phyloP scores from a whole-genome alignment of 1,140 invertebrate genomes.

The Tribolium madens region DNA sequence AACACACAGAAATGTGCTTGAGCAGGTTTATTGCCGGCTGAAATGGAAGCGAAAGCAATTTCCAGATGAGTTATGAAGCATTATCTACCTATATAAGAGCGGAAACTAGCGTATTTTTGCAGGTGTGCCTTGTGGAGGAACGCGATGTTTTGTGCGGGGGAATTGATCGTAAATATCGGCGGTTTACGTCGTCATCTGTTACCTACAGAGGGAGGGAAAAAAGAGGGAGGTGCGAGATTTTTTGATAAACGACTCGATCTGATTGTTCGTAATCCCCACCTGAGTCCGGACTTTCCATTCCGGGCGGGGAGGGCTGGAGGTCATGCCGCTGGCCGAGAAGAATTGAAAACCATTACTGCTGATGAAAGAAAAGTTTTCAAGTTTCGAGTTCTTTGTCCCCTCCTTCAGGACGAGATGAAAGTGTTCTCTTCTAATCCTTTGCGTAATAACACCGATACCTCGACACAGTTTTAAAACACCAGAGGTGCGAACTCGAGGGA shows the following conservation, averaged over 20 bases:
- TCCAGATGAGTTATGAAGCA: slow-evolving; percentile 63
- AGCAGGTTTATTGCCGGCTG: slow-evolving; percentile 63
- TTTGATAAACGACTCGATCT: slow-evolving; percentile 1
- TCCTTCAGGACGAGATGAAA: slow-evolving; percentile 3
- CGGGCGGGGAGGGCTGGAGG: slow-evolving; percentile 57
- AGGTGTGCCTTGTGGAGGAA: slow-evolving; percentile 60
- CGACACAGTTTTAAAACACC: slow-evolving; percentile 32
- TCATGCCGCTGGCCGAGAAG: slow-evolving; percentile 63
- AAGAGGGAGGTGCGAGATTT: slow-evolving; percentile 19
- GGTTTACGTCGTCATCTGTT: slow-evolving; percentile 65
- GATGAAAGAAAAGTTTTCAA: slow-evolving; percentile 66
- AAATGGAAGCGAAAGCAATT: slow-evolving; percentile 65
- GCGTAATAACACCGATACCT: slow-evolving; percentile 20
- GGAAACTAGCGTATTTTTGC: slow-evolving; percentile 64
- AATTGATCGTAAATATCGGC: slow-evolving; percentile 65
- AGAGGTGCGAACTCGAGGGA: not conserved
- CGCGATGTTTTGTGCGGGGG: slow-evolving; percentile 55
- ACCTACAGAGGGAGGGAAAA: slow-evolving; percentile 54
- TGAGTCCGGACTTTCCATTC: slow-evolving; percentile 51
- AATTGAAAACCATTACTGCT: slow-evolving; percentile 66
- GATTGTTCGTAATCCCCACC: slow-evolving; percentile 25
- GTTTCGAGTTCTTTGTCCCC: slow-evolving; percentile 61
- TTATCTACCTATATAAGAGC: slow-evolving; percentile 64
- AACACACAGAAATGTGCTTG: slow-evolving; percentile 61
- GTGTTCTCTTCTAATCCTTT: slow-evolving; percentile 1